phyloP scores from a whole-genome alignment of 2,113 vertebrate genomes.

The Pterocles burchelli region DNA sequence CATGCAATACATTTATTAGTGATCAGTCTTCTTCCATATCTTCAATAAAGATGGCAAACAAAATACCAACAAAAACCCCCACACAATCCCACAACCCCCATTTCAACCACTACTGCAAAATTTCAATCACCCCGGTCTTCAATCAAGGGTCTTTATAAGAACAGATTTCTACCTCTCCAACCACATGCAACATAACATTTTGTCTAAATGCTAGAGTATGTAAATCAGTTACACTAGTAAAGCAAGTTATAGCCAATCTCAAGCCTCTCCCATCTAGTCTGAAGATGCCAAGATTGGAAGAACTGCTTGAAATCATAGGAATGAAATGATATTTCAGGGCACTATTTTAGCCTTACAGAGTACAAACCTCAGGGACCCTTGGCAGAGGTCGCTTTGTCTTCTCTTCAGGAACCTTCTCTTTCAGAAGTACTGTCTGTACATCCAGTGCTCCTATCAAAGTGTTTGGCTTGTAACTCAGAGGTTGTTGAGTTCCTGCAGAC shows the following conservation, averaged over 20 bases:
- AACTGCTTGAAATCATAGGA: not conserved
- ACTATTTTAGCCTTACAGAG: not conserved
- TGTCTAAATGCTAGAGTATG: not conserved
- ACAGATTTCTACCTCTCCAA: not conserved
- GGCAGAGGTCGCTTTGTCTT: constrained; percentile 81
- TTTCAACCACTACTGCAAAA: not conserved
- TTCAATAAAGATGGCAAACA: not conserved
- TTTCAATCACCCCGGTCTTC: not conserved
- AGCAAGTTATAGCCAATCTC: not conserved
- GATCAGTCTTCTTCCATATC: not conserved
- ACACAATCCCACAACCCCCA: not conserved
- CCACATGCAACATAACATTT: not conserved
- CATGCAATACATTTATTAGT: not conserved
- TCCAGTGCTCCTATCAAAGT: constrained; percentile 87
- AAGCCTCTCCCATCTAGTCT: not conserved
- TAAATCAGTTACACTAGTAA: not conserved
- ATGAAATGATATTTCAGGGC: not conserved
- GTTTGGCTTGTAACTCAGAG: constrained; percentile 91
- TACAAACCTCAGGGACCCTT: constrained; percentile 89
- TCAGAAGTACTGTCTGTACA: constrained; percentile 84
- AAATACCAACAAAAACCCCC: not conserved
- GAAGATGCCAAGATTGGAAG: not conserved
- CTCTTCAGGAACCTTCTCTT: constrained; percentile 86
- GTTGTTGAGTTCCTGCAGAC: constrained; percentile 76
- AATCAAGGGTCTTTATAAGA: not conserved